These are phyloP conservation scores for Shinisaurus crocodilurus DNA, from an alignment of 2,113 vertebrate species.

Conservation along the genomic window DNA sequence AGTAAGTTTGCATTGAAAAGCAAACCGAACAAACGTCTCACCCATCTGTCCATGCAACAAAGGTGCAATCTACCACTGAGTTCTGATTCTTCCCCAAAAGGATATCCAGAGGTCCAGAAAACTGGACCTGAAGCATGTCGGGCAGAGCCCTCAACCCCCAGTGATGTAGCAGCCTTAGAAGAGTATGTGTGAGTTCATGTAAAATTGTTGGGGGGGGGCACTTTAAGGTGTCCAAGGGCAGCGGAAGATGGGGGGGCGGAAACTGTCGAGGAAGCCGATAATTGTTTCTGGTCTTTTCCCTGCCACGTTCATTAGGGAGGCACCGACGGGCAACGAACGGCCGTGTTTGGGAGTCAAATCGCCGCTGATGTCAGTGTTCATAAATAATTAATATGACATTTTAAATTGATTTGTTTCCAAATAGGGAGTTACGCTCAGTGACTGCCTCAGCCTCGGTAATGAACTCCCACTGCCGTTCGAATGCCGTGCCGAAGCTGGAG, in stretches of 20 bases:
- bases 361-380: slow-evolving; percentile 67
- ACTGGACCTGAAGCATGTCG: no score
- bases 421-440: slow-evolving; percentile 47
- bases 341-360: slow-evolving; percentile 56
- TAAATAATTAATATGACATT: slow-evolving; percentile 77
- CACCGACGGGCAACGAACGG: slow-evolving; percentile 49
- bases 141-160: no score
- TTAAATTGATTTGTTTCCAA: slow-evolving; percentile 73
- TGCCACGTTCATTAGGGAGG: slow-evolving; percentile 61
- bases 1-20: no score
- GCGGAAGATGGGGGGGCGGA: no score
- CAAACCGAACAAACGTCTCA: no score
- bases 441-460: slow-evolving; percentile 48
- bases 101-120: no score
- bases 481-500: slow-evolving; percentile 25
- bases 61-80: no score
- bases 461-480: slow-evolving; percentile 24
- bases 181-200: not conserved
- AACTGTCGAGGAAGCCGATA: slow-evolving; percentile 55
- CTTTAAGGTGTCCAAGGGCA: not conserved
- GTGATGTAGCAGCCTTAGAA: not conserved
- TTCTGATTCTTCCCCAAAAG: no score
- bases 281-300: slow-evolving; percentile 62
- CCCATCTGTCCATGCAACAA: no score
- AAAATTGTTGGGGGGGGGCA: not conserved